Evolutionary conservation across 2,797 vertebrate genomes (phyloP).

Genomic region (Paramormyrops hopkinsi): DNA sequence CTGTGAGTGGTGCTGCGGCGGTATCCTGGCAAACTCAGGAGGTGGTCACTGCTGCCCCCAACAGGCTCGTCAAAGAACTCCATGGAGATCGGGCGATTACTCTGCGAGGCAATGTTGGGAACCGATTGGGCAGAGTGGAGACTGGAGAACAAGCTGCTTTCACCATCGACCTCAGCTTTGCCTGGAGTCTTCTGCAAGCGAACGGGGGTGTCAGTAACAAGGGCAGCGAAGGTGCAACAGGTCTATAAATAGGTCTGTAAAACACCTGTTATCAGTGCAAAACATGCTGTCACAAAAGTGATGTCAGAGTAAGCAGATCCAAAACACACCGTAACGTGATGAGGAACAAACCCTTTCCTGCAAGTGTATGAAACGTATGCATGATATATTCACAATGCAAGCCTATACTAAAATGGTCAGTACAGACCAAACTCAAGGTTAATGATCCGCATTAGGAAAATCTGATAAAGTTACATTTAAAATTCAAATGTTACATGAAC

Average conservation of each 20-base stretch:
- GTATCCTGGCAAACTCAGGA: conserved; percentile 80
- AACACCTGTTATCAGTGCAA: not conserved
- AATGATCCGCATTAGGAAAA: not conserved
- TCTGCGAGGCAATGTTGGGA: conserved; percentile 50
- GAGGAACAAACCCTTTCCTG: not conserved
- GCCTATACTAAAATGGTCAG: not conserved
- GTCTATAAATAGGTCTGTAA: not conserved
- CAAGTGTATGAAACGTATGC: not conserved
- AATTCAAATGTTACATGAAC: not conserved
- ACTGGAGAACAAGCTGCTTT: conserved; percentile 68
- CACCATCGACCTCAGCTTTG: conserved; percentile 33
- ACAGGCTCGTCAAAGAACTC: conserved; percentile 55
- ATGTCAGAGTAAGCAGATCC: not conserved
- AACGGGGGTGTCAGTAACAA: not conserved
- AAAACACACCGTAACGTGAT: not conserved
- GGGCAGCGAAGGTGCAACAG: not conserved
- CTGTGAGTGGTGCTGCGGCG: conserved; percentile 65
- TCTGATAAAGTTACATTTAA: not conserved
- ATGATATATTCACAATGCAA: not conserved
- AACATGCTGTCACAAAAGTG: not conserved
- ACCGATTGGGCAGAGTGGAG: conserved; percentile 56
- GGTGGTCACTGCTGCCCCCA: conserved; percentile 48
- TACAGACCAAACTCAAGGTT: not conserved
- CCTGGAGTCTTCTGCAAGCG: conserved; percentile 59
- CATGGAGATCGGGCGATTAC: conserved; percentile 45